Percentiles rank a stretch among this genome's conserved stretches.
Conservation (phyloP, 2,888 invertebrate genomes). For the Fissipunctia ypsillon region DNA sequence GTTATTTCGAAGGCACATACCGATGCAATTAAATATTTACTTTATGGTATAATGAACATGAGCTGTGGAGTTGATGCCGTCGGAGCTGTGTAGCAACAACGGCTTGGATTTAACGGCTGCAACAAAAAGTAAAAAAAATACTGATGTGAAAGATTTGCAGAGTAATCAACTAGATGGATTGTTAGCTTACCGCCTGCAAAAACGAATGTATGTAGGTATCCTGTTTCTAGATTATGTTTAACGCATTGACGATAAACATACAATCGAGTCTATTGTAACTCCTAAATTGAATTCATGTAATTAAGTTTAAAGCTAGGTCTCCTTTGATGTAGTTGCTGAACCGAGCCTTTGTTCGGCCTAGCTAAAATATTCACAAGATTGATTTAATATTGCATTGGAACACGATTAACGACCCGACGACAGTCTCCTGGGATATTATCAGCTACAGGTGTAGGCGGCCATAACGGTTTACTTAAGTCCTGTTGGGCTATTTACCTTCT, state of each 20-base stretch:
- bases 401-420: conserved; percentile 48
- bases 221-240: conserved; percentile 19
- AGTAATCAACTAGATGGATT: conserved; percentile 29
- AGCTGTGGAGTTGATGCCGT: conserved; percentile 5
- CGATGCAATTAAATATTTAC: conserved; percentile 39
- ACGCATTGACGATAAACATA: not conserved
- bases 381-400: conserved; percentile 46
- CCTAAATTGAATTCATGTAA: conserved; percentile 37
- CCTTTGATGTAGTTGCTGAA: conserved; percentile 13
- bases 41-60: conserved; percentile 34
- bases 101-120: conserved; percentile 11
- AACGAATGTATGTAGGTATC: conserved; percentile 26
- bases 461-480: conserved; percentile 34
- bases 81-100: conserved; percentile 26
- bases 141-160: conserved; percentile 29
- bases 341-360: conserved; percentile 31
- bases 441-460: conserved; percentile 50
- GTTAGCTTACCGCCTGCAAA: conserved; percentile 20
- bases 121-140: conserved; percentile 19
- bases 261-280: not conserved
- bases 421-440: conserved; percentile 45
- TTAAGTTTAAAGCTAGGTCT: conserved; percentile 14
- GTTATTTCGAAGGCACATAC: conserved; percentile 10
- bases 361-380: conserved; percentile 40
- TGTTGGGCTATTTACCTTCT: conserved; percentile 30